Base-by-base conservation (phyloP, 2,113 vertebrate species). In the Paracanthobrama guichenoti region DNA sequence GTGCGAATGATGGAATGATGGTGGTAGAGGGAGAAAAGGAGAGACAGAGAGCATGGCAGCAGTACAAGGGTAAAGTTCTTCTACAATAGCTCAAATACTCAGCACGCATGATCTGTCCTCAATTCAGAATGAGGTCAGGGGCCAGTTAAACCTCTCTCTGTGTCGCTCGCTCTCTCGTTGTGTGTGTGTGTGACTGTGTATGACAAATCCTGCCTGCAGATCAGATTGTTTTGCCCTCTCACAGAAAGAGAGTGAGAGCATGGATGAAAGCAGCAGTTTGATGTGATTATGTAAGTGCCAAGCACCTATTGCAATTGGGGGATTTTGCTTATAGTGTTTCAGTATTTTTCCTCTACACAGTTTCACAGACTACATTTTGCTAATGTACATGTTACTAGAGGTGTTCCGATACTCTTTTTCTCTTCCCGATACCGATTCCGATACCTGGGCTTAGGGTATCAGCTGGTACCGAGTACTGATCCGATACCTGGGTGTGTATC, bases 201-300 rank as follows among this genome's bases (percentile, higher is more conserved):
- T 89, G 88, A 92, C 90, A 93, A 90, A 92, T 92, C 90, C 87
- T 90, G 92, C 91, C 89, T 69, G 67, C 90, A 87, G 90, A 93
- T 89, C 84, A 92, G 90, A 91, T 93, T 93, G 93, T 93, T 87
- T 88, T 89, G 90, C 90, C 90, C 66, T 82, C 88, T 94, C 91
- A 88, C 86, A 74, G 69, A 80, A 83, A 66, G 74, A 46, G 60
- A 82, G 60, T 18, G 57, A 72, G 50, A 22, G 24, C 46, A 50
- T 44, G 53, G 59, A 69, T 59, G 60, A 82, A 82, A 83, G 31
- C 42, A 31, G 74, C 24, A 72, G 81, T 84, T 84, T 90, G 88
- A 91, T 92, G 89, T 89, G 89, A 93, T 94, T 93, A 92, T 92
- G 91, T 91, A 94, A 92, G 90, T 88, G 90, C 84, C 89, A 92